Conservation (phyloP, 1,140 invertebrate genomes). For the Globodera rostochiensis region DNA sequence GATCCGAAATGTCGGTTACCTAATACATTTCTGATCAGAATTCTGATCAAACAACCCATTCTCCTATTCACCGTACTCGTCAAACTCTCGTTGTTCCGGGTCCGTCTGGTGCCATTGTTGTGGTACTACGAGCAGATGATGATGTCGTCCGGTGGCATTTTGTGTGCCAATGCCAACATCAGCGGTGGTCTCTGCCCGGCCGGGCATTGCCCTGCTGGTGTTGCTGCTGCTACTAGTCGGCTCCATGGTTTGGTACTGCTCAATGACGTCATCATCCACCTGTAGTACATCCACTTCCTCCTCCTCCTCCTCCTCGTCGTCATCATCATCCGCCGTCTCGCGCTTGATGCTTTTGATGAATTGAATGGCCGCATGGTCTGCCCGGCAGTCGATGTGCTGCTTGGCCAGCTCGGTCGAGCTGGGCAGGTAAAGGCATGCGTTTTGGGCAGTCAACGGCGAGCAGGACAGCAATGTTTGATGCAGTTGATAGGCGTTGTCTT, state of each 20-base stretch:
- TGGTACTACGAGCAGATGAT: neutral
- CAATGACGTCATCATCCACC: neutral
- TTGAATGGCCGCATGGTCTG: conserved; percentile 16
- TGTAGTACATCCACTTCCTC: neutral
- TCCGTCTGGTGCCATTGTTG: neutral
- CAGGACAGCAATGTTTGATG: neutral
- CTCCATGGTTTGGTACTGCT: neutral
- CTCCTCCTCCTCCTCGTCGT: conserved; percentile 5
- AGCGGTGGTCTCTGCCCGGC: too few species aligned
- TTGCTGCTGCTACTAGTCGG: conserved; percentile 4
- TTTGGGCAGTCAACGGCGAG: neutral
- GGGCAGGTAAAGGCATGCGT: neutral
- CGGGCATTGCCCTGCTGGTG: too few species aligned
- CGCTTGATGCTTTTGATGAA: conserved; percentile 30
- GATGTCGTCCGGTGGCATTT: neutral
- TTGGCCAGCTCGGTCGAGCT: conserved; percentile 15
- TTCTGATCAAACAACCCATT: too few species aligned
- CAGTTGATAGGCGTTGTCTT: conserved; percentile 19
- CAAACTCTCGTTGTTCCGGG: neutral
- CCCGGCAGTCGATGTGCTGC: neutral
- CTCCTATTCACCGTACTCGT: neutral
- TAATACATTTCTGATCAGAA: too few species aligned
- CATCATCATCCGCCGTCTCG: neutral
- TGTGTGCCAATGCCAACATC: conserved; percentile 9
- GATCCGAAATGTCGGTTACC: too few species aligned